Evolutionary conservation across 2,888 invertebrate genomes (phyloP).

Genomic region (Agelastica alni): DNA sequence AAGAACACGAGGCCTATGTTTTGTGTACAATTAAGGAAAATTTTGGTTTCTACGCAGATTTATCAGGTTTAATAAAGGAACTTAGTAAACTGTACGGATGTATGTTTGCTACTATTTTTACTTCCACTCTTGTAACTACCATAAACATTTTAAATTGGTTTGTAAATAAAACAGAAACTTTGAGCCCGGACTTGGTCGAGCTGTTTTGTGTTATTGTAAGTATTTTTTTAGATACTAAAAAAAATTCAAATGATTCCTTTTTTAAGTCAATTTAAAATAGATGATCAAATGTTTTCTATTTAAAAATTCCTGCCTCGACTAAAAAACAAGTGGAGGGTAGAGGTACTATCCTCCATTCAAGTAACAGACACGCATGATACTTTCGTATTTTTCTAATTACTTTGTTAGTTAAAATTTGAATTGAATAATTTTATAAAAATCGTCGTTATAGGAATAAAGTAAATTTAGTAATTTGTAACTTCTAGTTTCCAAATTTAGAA

Average conservation of each 20-base stretch:
- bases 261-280: no score
- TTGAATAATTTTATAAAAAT: no score
- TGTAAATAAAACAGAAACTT: background rate
- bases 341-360: no score
- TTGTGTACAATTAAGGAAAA: background rate
- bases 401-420: no score
- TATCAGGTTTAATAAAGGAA: conserved; percentile 8
- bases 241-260: background rate
- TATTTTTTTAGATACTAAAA: background rate
- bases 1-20: background rate
- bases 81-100: conserved; percentile 13
- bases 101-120: background rate
- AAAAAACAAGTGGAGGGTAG: no score
- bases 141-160: conserved; percentile 11
- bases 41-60: conserved; percentile 5
- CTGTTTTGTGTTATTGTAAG: conserved; percentile 8
- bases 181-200: conserved; percentile 4
- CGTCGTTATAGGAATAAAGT: no score
- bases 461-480: no score
- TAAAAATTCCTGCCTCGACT: no score
- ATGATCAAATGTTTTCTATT: no score
- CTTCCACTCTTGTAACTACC: background rate
- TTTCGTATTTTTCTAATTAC: no score
- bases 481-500: no score
- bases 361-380: no score